Conservation (phyloP, 1,140 invertebrate genomes). For the Drosophila serrata region DNA sequence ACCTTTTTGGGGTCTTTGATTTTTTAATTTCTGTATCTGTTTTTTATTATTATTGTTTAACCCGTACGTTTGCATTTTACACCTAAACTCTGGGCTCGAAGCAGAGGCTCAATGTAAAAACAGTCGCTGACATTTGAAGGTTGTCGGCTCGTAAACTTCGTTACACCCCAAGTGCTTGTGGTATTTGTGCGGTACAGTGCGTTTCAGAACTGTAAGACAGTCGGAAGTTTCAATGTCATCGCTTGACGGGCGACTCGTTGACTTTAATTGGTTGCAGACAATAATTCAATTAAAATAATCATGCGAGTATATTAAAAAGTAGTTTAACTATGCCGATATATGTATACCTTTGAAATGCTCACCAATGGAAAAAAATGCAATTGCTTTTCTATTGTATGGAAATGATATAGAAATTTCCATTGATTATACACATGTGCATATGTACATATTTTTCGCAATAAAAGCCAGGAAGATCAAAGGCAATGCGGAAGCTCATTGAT, state of each 20-base stretch:
- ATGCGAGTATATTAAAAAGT: slow-evolving; percentile 17
- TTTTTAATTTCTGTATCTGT: slow-evolving; percentile 29
- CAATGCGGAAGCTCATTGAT: slow-evolving; percentile 30
- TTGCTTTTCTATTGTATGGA: slow-evolving; percentile 28
- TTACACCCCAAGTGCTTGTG: slow-evolving; percentile 55
- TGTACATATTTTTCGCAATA: slow-evolving; percentile 2
- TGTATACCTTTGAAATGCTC: slow-evolving; percentile 16
- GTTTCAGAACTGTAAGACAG: slow-evolving; percentile 46
- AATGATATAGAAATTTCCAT: slow-evolving; percentile 25
- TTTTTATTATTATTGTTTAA: slow-evolving; percentile 59
- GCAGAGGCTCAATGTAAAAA: slow-evolving; percentile 61
- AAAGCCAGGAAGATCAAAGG: slow-evolving; percentile 4
- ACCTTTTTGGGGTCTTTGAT: slow-evolving; percentile 37
- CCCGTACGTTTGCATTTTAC: slow-evolving; percentile 21
- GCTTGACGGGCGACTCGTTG: background rate
- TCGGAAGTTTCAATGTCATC: slow-evolving; percentile 38
- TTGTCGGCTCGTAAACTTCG: slow-evolving; percentile 56
- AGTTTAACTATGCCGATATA: slow-evolving; percentile 2
- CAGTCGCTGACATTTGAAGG: slow-evolving; percentile 80
- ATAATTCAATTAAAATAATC: slow-evolving; percentile 37
- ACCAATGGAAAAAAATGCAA: slow-evolving; percentile 13
- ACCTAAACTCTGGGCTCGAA: slow-evolving; percentile 19
- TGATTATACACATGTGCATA: background rate
- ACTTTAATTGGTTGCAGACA: slow-evolving; percentile 27
- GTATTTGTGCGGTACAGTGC: slow-evolving; percentile 24